These are phyloP conservation scores for Lasioglossum albipes DNA, from an alignment of 1,140 invertebrate species.

Conservation along the genomic window DNA sequence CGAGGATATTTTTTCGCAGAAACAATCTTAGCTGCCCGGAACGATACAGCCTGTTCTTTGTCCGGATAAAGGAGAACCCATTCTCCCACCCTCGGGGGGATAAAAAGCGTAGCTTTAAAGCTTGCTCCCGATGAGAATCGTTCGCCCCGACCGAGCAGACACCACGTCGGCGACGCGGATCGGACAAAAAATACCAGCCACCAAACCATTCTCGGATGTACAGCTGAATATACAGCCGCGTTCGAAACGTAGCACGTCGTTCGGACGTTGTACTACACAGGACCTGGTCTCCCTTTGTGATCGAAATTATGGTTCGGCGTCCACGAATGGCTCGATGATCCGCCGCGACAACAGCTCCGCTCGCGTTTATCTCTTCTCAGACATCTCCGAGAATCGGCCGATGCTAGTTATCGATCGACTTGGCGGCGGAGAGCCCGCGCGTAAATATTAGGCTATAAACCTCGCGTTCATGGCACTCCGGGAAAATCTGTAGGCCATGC, in stretches of 20 bases:
- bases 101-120: constrained; percentile 55
- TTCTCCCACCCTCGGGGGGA: neutral
- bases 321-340: constrained; percentile 7
- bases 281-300: constrained; percentile 4
- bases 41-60: constrained; percentile 56
- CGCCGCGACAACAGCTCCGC: neutral
- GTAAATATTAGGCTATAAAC: neutral
- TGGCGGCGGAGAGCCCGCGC: too few relatives aligned
- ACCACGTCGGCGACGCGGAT: constrained; percentile 43
- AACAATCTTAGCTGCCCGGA: constrained; percentile 44
- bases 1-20: constrained; percentile 46
- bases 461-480: neutral
- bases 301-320: constrained; percentile 41
- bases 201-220: constrained; percentile 39
- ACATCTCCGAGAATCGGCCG: neutral
- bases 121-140: constrained; percentile 53
- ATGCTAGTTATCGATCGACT: neutral
- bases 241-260: constrained; percentile 33
- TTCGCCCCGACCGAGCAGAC: constrained; percentile 45
- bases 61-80: constrained; percentile 29
- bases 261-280: neutral
- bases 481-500: too few relatives aligned
- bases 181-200: constrained; percentile 39
- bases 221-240: constrained; percentile 21
- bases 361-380: neutral